phyloP scores from a whole-genome alignment of 2,888 invertebrate genomes.

The Melanchra persicariae region DNA sequence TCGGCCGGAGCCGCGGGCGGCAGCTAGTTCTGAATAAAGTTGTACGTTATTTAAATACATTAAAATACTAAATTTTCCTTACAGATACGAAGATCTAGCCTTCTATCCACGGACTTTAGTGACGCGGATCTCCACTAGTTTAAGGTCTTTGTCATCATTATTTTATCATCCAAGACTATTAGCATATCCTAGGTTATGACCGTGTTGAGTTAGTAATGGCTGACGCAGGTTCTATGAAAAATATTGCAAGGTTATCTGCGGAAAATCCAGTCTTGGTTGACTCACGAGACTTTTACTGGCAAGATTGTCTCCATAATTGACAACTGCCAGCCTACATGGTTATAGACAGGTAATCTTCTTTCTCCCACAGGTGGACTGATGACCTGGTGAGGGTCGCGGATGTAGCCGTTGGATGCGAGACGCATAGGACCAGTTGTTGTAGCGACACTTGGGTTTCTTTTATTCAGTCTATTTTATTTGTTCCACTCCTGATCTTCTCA shows the following conservation, averaged over 20 bases:
- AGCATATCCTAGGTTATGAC: constrained; percentile 28
- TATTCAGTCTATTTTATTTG: no score
- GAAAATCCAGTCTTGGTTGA: constrained; percentile 16
- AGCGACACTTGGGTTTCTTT: no score
- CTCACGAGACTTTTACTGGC: not conserved
- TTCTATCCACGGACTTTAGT: constrained; percentile 17
- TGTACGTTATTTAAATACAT: not conserved
- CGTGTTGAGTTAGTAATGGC: constrained; percentile 16
- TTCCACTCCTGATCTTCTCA: no score
- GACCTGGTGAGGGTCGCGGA: no score
- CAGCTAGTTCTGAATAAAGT: no score
- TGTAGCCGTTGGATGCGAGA: no score
- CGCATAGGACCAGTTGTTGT: no score
- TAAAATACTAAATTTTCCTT: constrained; percentile 18
- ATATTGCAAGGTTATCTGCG: not conserved
- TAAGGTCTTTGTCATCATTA: constrained; percentile 31
- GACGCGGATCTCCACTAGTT: constrained; percentile 21
- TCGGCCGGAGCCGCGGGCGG: no score
- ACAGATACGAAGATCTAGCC: constrained; percentile 20
- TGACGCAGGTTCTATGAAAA: not conserved
- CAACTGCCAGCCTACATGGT: no score
- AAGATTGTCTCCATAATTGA: not conserved
- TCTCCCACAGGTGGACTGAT: no score
- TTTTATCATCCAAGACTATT: constrained; percentile 37
- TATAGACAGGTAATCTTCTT: no score